Evolutionary conservation across 1,140 invertebrate genomes (phyloP).

Genomic region (Dryas iulia): DNA sequence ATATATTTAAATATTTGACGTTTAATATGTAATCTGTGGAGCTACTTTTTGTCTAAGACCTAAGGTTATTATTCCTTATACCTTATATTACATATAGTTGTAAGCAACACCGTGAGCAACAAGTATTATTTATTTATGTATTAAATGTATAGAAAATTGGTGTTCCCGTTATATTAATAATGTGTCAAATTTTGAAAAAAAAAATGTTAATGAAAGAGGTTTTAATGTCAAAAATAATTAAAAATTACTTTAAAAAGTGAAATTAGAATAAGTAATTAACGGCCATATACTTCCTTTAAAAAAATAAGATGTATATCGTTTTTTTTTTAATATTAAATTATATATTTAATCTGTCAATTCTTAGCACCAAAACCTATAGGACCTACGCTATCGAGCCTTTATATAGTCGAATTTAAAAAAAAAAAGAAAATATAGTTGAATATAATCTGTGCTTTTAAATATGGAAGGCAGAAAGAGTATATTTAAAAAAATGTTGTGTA

Average conservation of each 20-base stretch:
- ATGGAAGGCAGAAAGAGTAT: not conserved
- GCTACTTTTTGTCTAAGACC: not conserved
- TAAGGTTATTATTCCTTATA: not conserved
- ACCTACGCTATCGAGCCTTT: not conserved
- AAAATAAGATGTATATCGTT: too few species aligned
- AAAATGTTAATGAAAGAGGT: too few species aligned
- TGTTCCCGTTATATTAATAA: not conserved
- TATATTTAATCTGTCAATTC: not conserved
- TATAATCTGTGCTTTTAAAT: constrained; percentile 1
- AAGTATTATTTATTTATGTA: not conserved
- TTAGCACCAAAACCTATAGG: not conserved
- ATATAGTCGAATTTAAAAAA: constrained; percentile 2
- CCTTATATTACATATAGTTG: too few species aligned
- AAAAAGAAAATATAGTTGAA: not conserved
- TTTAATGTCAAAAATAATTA: too few species aligned
- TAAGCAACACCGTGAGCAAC: not conserved
- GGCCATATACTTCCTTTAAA: too few species aligned
- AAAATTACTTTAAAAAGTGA: too few species aligned
- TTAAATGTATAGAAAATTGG: not conserved
- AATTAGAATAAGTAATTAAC: too few species aligned
- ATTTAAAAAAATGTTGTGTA: constrained; percentile 11
- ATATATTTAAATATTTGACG: not conserved
- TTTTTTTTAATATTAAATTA: too few species aligned
- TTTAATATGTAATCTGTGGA: not conserved
- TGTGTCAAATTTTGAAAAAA: constrained; percentile 4